phyloP scores from a whole-genome alignment of 1,140 invertebrate species.

The Macrocentrus cingulum region DNA sequence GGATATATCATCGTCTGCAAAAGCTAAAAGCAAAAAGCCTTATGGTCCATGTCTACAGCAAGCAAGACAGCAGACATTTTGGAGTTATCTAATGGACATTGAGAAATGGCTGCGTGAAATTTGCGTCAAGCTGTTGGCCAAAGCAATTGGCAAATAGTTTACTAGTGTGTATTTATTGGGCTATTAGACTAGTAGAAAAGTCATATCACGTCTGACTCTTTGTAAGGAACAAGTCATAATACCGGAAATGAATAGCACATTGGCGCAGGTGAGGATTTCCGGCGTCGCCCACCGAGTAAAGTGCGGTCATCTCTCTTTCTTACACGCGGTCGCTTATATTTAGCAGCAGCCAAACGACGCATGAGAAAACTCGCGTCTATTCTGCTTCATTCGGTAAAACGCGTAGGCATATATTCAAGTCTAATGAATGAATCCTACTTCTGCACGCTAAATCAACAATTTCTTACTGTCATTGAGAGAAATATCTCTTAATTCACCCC shows the following conservation, averaged over 20 bases:
- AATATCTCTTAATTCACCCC: too few relatives aligned
- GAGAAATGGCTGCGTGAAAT: neutral
- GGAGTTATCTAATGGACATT: slow-evolving; percentile 6
- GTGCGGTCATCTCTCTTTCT: neutral
- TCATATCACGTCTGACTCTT: neutral
- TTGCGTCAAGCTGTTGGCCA: neutral
- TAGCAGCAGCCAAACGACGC: slow-evolving; percentile 9
- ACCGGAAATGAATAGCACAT: slow-evolving; percentile 17
- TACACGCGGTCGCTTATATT: slow-evolving; percentile 25
- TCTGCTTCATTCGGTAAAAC: too few relatives aligned
- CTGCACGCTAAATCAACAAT: too few relatives aligned
- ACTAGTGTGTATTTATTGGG: too few relatives aligned
- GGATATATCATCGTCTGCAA: too few relatives aligned
- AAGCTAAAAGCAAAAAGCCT: too few relatives aligned
- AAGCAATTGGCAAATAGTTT: slow-evolving; percentile 1
- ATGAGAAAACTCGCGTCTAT: neutral
- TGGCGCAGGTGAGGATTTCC: slow-evolving; percentile 38
- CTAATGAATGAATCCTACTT: too few relatives aligned
- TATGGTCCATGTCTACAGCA: neutral
- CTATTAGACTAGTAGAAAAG: too few relatives aligned
- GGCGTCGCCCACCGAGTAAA: slow-evolving; percentile 31
- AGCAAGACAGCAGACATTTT: neutral
- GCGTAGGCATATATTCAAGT: too few relatives aligned
- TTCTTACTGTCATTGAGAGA: too few relatives aligned
- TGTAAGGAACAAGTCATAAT: neutral